Evolutionary conservation across 2,113 vertebrate genomes (phyloP).

Genomic region (Nicator chloris): DNA sequence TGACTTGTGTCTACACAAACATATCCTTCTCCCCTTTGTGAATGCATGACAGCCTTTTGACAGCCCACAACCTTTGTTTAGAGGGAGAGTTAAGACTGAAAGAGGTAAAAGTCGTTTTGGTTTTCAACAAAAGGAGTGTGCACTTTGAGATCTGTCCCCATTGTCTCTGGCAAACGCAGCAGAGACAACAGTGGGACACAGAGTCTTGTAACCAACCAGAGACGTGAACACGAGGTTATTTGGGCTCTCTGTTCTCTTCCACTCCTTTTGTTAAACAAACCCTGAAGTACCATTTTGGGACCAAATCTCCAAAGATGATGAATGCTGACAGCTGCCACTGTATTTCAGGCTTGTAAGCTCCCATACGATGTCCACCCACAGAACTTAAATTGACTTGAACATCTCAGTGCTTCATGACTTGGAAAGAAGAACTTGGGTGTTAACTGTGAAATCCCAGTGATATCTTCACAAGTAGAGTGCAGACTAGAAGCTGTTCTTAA

Average conservation of each 20-base stretch:
- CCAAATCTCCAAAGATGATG: neutral
- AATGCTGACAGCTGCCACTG: neutral
- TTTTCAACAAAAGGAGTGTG: neutral
- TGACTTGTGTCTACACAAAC: neutral
- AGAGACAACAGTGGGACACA: neutral
- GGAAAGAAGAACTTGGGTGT: neutral
- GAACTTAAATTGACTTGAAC: neutral
- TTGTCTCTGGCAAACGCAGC: accelerated
- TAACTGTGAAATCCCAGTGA: neutral
- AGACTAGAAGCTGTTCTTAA: neutral
- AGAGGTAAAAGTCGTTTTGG: neutral
- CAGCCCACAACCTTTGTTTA: neutral
- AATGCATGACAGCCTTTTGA: neutral
- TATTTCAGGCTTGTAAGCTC: neutral
- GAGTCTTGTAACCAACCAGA: neutral
- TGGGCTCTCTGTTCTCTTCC: neutral
- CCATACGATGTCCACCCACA: constrained; percentile 4
- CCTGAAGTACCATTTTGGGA: neutral
- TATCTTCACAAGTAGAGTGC: neutral
- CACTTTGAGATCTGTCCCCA: neutral
- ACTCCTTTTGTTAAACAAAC: neutral
- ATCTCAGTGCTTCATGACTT: neutral
- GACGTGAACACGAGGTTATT: accelerated
- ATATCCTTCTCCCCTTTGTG: neutral
- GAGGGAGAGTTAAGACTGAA: neutral